phyloP scores from a whole-genome alignment of 2,888 invertebrate genomes.

The Spisula solida region DNA sequence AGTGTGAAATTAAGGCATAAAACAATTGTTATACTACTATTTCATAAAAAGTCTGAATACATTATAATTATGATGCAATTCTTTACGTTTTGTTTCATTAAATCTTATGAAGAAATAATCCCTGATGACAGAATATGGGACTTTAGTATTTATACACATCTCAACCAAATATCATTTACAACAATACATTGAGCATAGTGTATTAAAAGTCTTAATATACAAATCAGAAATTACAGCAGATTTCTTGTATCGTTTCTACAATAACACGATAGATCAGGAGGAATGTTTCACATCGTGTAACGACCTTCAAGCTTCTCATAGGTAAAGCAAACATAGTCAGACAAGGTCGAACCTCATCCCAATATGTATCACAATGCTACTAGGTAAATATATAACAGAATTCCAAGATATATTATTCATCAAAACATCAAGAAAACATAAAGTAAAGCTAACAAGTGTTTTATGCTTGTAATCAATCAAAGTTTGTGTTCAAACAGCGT shows the following conservation, averaged over 20 bases:
- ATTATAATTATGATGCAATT: too few relatives aligned
- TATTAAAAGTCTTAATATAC: background rate
- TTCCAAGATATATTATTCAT: constrained; percentile 36
- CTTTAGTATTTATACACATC: background rate
- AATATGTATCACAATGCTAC: background rate
- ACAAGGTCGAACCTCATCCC: constrained; percentile 30
- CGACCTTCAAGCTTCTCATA: constrained; percentile 42
- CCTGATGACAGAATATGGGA: background rate
- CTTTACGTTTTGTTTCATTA: too few relatives aligned
- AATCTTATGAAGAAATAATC: too few relatives aligned
- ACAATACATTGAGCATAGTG: background rate
- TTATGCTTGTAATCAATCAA: constrained; percentile 20
- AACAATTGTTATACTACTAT: too few relatives aligned
- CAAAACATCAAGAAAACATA: constrained; percentile 8
- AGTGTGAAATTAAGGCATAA: background rate
- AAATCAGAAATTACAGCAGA: background rate
- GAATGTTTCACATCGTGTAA: constrained; percentile 17
- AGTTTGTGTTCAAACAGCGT: background rate
- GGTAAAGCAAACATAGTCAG: constrained; percentile 24
- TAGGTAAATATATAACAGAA: constrained; percentile 18
- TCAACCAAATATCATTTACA: background rate
- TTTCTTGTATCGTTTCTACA: constrained; percentile 1
- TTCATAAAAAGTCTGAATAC: too few relatives aligned
- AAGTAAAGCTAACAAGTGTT: constrained; percentile 19
- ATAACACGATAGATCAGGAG: background rate